A percentile compares a stretch with the other conserved stretches of the same genome.
Evolutionary conservation across 2,797 vertebrate genomes (phyloP).

Genomic region (Malacoctenus gilli): DNA sequence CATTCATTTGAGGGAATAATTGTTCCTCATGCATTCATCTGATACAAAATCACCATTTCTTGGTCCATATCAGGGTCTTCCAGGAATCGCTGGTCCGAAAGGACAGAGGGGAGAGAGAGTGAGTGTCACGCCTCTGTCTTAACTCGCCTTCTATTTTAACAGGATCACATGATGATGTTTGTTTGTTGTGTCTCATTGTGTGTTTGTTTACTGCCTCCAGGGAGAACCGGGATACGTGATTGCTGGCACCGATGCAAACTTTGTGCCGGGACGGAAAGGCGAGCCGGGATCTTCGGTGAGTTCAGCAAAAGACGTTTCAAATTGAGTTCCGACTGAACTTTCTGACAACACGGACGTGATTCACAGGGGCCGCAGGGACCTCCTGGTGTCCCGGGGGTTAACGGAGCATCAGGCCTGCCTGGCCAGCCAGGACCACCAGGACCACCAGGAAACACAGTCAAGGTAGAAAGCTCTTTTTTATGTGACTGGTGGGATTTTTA

Average conservation of each 20-base stretch:
- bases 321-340: background rate
- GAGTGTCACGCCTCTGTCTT: no score
- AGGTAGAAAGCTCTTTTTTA: slow-evolving; percentile 73
- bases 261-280: slow-evolving; percentile 83
- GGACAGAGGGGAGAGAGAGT: slow-evolving; percentile 92
- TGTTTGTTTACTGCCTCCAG: slow-evolving; percentile 64
- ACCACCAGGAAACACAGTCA: slow-evolving; percentile 83
- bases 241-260: slow-evolving; percentile 81
- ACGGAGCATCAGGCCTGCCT: slow-evolving; percentile 84
- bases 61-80: slow-evolving; percentile 77
- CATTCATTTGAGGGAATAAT: background rate
- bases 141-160: no score
- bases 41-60: background rate
- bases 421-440: slow-evolving; percentile 82
- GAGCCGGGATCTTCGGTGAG: slow-evolving; percentile 88
- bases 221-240: slow-evolving; percentile 90
- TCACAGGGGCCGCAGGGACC: slow-evolving; percentile 80
- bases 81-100: slow-evolving; percentile 81
- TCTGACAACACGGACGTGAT: background rate
- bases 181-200: no score
- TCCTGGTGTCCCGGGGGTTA: slow-evolving; percentile 82
- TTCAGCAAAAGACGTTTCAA: background rate
- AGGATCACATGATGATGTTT: no score
- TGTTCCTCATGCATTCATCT: background rate
- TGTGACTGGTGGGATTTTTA: background rate